Conservation (phyloP, 2,888 invertebrate genomes). For the Marasmarcha lunaedactyla region DNA sequence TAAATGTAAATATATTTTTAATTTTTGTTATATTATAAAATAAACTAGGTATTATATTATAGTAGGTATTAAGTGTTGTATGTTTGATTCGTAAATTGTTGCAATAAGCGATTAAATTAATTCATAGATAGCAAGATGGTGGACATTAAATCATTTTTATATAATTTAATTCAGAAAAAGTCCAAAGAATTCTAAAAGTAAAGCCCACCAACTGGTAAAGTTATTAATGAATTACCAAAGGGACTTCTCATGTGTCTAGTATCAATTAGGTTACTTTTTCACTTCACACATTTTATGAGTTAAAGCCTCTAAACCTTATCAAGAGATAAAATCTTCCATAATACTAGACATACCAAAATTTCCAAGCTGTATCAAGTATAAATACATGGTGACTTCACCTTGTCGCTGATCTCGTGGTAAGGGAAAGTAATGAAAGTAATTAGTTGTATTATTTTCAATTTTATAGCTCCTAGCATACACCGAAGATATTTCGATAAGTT, state of each 20-base stretch:
- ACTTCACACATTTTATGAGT: neutral
- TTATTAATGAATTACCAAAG: constrained; percentile 45
- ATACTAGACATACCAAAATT: constrained; percentile 13
- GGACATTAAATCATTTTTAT: constrained; percentile 46
- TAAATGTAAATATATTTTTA: constrained; percentile 69
- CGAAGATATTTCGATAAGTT: constrained; percentile 71
- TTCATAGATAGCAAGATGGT: constrained; percentile 56
- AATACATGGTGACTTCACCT: constrained; percentile 52
- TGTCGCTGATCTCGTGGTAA: constrained; percentile 70
- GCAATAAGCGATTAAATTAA: constrained; percentile 64
- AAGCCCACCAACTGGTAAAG: constrained; percentile 59
- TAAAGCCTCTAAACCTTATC: neutral
- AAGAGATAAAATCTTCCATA: neutral
- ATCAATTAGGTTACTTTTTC: constrained; percentile 7
- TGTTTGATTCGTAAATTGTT: constrained; percentile 68
- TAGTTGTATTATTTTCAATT: constrained; percentile 71
- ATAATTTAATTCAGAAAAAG: constrained; percentile 39
- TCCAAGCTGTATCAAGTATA: constrained; percentile 18
- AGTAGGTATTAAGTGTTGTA: constrained; percentile 67
- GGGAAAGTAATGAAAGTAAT: constrained; percentile 70
- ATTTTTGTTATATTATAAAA: constrained; percentile 67
- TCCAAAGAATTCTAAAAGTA: constrained; percentile 62
- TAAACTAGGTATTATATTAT: constrained; percentile 68
- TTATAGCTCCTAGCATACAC: constrained; percentile 71
- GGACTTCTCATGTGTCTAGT: constrained; percentile 26